Conservation (phyloP, 1,140 invertebrate species). For the Cotesia typhae region DNA sequence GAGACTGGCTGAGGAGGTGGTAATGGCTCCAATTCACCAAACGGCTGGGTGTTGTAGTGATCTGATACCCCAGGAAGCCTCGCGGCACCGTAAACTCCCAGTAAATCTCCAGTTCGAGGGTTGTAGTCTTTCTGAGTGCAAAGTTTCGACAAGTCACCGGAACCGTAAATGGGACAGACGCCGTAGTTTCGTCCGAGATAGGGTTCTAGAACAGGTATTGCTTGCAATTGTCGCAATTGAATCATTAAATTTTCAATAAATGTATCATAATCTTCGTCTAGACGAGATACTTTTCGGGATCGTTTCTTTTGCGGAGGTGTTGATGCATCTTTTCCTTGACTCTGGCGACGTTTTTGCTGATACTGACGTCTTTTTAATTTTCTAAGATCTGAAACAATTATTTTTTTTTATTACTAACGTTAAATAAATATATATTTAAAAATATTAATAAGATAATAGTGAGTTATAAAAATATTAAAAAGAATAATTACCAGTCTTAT, state of each 20-base stretch:
- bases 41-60: conserved; percentile 84
- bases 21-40: conserved; percentile 78
- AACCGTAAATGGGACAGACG: conserved; percentile 82
- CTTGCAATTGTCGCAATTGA: conserved; percentile 83
- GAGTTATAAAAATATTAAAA: conserved; percentile 19
- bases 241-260: conserved; percentile 88
- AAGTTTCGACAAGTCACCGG: conserved; percentile 79
- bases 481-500: conserved; percentile 59
- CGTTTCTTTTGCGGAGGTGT: conserved; percentile 78
- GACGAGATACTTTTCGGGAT: conserved; percentile 81
- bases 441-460: too few species aligned
- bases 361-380: conserved; percentile 84
- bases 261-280: conserved; percentile 91
- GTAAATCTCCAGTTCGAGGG: conserved; percentile 77
- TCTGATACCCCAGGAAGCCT: conserved; percentile 75
- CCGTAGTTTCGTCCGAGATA: conserved; percentile 82
- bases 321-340: conserved; percentile 70
- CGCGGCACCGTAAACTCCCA: conserved; percentile 80
- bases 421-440: too few species aligned
- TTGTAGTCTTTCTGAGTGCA: conserved; percentile 73
- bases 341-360: conserved; percentile 80
- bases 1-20: conserved; percentile 75
- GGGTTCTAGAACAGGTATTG: conserved; percentile 89
- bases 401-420: background rate
- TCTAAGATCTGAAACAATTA: conserved; percentile 69